Conservation (phyloP, 1,140 invertebrate species). For the Glossosoma conforme region DNA sequence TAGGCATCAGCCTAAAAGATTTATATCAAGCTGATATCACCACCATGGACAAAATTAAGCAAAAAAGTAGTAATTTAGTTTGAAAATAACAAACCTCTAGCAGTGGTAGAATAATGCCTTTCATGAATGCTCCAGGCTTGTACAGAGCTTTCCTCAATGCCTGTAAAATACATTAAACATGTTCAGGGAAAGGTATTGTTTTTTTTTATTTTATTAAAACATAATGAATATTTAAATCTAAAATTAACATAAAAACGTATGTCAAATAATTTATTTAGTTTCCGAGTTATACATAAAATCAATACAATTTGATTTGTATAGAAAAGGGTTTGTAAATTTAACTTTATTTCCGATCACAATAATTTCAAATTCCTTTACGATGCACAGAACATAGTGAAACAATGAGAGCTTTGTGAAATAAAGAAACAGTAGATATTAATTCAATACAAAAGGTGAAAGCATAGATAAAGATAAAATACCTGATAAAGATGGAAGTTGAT, state of each 20-base stretch:
- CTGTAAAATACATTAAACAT: conserved; percentile 49
- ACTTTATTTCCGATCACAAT: too few species aligned
- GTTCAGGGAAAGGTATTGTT: conserved; percentile 3
- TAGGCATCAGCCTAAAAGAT: too few species aligned
- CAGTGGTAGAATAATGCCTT: conserved; percentile 89
- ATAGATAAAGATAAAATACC: conserved; percentile 10
- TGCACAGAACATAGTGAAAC: neutral
- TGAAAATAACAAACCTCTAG: conserved; percentile 66
- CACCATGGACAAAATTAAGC: too few species aligned
- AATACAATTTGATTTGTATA: neutral
- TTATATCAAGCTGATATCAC: too few species aligned
- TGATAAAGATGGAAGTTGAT: conserved; percentile 95
- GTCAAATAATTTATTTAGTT: too few species aligned
- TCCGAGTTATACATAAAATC: neutral
- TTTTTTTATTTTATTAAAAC: neutral
- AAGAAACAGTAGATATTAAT: too few species aligned
- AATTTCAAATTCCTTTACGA: neutral
- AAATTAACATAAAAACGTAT: too few species aligned
- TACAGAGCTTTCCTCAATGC: conserved; percentile 90
- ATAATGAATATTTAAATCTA: too few species aligned
- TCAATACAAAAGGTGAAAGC: too few species aligned
- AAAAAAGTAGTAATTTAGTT: too few species aligned
- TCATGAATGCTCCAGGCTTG: conserved; percentile 99
- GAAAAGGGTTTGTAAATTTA: too few species aligned
- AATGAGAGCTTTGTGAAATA: too few species aligned